phyloP scores from a whole-genome alignment of 2,113 vertebrate genomes.

The Lipophrys pholis region DNA sequence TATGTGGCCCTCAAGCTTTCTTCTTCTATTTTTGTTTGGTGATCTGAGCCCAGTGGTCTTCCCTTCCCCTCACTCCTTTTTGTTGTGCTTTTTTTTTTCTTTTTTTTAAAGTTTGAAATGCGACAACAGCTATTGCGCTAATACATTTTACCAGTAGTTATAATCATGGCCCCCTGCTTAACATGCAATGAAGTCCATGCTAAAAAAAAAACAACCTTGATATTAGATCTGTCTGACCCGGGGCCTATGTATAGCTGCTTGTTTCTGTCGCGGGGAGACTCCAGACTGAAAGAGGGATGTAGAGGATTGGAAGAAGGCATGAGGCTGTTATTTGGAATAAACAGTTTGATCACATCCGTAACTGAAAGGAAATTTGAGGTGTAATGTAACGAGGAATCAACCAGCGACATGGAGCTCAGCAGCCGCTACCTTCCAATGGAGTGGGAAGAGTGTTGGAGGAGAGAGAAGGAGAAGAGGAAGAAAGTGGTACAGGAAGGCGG shows the following conservation, averaged over 20 bases:
- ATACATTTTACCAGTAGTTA: too few species aligned
- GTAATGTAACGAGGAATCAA: not conserved
- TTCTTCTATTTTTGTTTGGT: too few species aligned
- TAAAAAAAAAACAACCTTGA: slow-evolving; percentile 18
- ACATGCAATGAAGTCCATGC: not conserved
- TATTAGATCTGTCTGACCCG: slow-evolving; percentile 64
- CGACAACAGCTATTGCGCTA: too few species aligned
- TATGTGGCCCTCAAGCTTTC: too few species aligned
- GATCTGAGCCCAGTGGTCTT: too few species aligned
- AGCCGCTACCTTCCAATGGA: slow-evolving; percentile 62
- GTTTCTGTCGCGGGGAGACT: slow-evolving; percentile 54
- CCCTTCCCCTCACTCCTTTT: too few species aligned
- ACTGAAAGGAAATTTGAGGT: not conserved
- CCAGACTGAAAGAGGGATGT: slow-evolving; percentile 4
- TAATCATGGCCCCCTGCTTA: too few species aligned
- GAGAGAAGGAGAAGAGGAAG: slow-evolving; percentile 78
- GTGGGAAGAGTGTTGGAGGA: slow-evolving; percentile 82
- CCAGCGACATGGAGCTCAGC: slow-evolving; percentile 68
- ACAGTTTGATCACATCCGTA: not conserved
- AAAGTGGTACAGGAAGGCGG: slow-evolving; percentile 72
- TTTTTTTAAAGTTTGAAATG: too few species aligned
- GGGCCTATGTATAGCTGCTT: slow-evolving; percentile 72
- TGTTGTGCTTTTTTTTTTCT: too few species aligned
- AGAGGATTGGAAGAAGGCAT: not conserved
- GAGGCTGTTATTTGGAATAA: not conserved